Base-by-base conservation (phyloP, 2,888 invertebrate genomes). In the Erebia ligea region DNA sequence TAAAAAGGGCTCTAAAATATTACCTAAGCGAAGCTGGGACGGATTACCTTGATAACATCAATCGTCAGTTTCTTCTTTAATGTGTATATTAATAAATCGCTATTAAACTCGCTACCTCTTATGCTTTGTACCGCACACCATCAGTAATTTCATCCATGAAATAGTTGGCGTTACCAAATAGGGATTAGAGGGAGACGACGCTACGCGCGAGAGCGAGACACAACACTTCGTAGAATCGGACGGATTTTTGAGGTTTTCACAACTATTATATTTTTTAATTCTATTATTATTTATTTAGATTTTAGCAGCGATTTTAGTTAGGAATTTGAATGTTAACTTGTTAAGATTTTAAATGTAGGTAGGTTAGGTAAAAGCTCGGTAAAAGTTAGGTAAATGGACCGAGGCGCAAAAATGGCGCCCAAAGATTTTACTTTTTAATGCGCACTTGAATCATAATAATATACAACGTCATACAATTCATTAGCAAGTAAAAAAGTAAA, bases 121-220 rank as follows among this genome's bases (percentile, higher is more conserved):
- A 3, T 78, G 52, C 9, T 79, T 76, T 75, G 74, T 15, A 78
- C 82, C 82, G 72, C 40, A 74, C 77, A 58, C 80, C 76, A 81
- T 80, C 84, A 87, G 91, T 92, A 92, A 93, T 92, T 92, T 91
- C 91, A 93, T 91, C 92, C 92, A 91, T 93, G 92, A 92, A 93
- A 92, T 92, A 93, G 92, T 93, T 92, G 92, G 90, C 88, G 91
- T 91, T 92, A 92, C 92, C 92, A 92, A 93, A 93, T 91, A 90
- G 88, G 92, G 92, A 90, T 92, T 91, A 91, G 92, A 93, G 83
- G 54, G 88, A 81, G 91, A 92, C 79, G 72, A 83, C 75, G 78
- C 76, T 17, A 52, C 68, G 74, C 34, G 87, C 75, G 83, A 79
- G 85, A 91, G 82, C 52, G 84, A 62, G 81, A 83, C 74, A 63